A percentile compares a stretch with the other conserved stretches of the same genome.
Evolutionary conservation across 2,797 vertebrate genomes (phyloP).

Genomic region (Iguana delicatissima): DNA sequence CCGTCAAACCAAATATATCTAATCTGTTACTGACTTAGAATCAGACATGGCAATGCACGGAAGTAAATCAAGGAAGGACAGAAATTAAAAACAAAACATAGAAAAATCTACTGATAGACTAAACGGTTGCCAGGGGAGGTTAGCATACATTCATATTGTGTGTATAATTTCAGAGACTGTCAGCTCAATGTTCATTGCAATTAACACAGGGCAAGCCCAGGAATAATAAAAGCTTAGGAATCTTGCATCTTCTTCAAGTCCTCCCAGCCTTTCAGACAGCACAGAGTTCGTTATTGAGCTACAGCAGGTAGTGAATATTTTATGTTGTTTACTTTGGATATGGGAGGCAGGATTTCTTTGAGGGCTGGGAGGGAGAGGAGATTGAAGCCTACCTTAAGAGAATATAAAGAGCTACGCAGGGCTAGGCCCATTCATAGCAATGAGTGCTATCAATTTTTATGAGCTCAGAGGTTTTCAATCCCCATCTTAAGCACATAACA

Average conservation of each 20-base stretch:
- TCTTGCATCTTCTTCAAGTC: slow-evolving; percentile 29
- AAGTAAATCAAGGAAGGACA: neutral
- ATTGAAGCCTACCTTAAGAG: neutral
- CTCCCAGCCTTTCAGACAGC: slow-evolving; percentile 62
- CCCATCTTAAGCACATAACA: neutral
- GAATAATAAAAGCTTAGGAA: slow-evolving; percentile 21
- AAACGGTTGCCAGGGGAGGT: neutral
- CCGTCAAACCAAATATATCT: neutral
- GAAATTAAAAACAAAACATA: neutral
- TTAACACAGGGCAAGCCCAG: slow-evolving; percentile 9
- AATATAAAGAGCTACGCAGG: neutral
- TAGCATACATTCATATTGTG: neutral
- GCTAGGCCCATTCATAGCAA: neutral
- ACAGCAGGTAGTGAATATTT: slow-evolving; percentile 72
- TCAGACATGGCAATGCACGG: neutral
- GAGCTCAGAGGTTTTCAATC: neutral
- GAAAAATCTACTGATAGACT: neutral
- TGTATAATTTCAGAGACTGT: slow-evolving; percentile 31
- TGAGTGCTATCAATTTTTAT: neutral
- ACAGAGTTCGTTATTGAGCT: slow-evolving; percentile 45
- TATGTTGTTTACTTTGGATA: slow-evolving; percentile 62
- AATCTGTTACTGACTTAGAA: neutral
- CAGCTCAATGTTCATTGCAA: neutral
- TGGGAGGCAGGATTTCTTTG: slow-evolving; percentile 35
- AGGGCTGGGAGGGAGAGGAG: too few relatives aligned